phyloP scores from a whole-genome alignment of 1,140 invertebrate species.

The Thaumetopoea pityocampa region DNA sequence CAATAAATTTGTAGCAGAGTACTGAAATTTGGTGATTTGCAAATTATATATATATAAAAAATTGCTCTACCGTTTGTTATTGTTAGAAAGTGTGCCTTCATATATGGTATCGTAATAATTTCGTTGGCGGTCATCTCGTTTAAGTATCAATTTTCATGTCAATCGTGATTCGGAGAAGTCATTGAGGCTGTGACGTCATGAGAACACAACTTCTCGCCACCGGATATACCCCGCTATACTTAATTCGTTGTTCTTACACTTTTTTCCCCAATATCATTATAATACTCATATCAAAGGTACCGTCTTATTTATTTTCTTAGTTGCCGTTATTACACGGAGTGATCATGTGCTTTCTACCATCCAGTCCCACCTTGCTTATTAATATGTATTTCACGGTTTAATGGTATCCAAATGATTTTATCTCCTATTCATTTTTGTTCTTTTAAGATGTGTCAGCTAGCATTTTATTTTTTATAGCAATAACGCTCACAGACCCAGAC shows the following conservation, averaged over 20 bases:
- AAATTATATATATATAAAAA: not conserved
- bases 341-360: conserved; percentile 57
- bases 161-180: conserved; percentile 10
- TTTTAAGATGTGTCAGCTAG: conserved; percentile 22
- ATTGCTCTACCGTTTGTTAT: conserved; percentile 1
- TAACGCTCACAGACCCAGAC: too few relatives aligned
- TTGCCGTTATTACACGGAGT: conserved; percentile 50
- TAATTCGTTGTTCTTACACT: conserved; percentile 24
- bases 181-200: conserved; percentile 15
- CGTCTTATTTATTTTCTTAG: conserved; percentile 54
- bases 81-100: not conserved
- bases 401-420: conserved; percentile 35
- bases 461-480: conserved; percentile 13
- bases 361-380: conserved; percentile 40
- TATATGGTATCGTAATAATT: conserved; percentile 11
- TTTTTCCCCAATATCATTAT: conserved; percentile 48
- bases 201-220: conserved; percentile 16
- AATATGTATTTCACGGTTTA: conserved; percentile 36
- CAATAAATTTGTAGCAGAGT: too few relatives aligned
- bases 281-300: conserved; percentile 39
- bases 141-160: conserved; percentile 24
- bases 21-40: too few relatives aligned
- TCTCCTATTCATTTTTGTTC: conserved; percentile 22
- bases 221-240: conserved; percentile 35
- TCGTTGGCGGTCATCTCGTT: conserved; percentile 10